Percentiles rank a stretch among this genome's conserved stretches.
Conservation (phyloP, 2,797 vertebrate species). For the Manis crassicaudata region DNA sequence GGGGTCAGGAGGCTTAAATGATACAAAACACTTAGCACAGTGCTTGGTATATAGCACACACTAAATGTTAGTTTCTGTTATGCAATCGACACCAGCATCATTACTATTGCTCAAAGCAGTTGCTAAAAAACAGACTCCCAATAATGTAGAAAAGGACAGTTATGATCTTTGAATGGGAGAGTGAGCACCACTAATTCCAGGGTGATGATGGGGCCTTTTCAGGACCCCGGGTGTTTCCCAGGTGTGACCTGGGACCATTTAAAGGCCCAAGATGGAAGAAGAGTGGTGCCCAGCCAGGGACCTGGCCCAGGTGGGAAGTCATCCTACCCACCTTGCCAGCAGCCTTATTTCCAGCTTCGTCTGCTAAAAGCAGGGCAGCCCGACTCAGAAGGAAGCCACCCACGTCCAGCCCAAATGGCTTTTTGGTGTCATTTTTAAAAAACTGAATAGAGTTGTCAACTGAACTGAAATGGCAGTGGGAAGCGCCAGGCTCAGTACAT, state of each 20-base stretch:
- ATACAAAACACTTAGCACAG: not conserved
- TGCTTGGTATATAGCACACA: not conserved
- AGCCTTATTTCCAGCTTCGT: not conserved
- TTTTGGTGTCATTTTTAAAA: constrained; percentile 27
- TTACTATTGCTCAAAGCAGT: not conserved
- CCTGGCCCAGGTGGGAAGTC: not conserved
- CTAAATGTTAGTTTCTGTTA: not conserved
- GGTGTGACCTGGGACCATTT: not conserved
- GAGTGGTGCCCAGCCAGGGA: not conserved
- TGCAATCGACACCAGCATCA: not conserved
- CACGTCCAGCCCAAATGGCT: not conserved
- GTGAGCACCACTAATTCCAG: not conserved
- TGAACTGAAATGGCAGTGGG: constrained; percentile 4
- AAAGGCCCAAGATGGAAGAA: not conserved
- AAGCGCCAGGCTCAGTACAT: constrained; percentile 23
- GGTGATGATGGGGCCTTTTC: not conserved
- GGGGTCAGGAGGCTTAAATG: not conserved
- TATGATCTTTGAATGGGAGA: not conserved
- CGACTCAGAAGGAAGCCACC: not conserved
- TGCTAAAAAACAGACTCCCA: not conserved
- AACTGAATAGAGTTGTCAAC: not conserved
- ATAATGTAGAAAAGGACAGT: not conserved
- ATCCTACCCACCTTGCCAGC: not conserved
- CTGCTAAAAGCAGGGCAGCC: not conserved
- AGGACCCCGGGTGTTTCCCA: not conserved